Conservation (phyloP, 2,113 vertebrate species). For the Aptenodytes forsteri region DNA sequence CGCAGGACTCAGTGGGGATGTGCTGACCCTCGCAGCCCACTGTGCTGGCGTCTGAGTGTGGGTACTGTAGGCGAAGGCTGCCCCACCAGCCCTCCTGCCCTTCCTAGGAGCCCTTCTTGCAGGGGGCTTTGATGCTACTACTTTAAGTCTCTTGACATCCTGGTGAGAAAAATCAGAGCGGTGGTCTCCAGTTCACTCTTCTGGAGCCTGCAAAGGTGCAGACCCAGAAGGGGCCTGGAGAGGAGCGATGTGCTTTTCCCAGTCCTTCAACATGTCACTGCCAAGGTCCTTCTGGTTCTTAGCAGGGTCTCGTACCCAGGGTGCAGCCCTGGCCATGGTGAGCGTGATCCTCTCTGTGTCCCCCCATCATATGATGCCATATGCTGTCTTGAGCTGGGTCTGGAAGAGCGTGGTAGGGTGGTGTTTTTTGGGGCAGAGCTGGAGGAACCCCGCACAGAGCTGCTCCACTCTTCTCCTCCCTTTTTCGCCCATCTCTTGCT, state of each 20-base stretch:
- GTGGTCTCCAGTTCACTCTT: neutral
- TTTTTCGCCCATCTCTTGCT: neutral
- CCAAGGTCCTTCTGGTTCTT: neutral
- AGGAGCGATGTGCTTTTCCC: neutral
- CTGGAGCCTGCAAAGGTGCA: neutral
- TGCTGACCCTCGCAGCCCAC: neutral
- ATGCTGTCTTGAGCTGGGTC: neutral
- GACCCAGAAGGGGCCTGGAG: neutral
- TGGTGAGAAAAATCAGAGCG: neutral
- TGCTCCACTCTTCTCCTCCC: neutral
- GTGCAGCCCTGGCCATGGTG: neutral
- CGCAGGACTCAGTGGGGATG: neutral
- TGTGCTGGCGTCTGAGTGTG: rapidly evolving
- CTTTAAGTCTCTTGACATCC: neutral
- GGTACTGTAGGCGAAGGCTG: neutral
- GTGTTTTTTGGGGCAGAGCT: neutral
- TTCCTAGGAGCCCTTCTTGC: neutral
- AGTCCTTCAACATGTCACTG: neutral
- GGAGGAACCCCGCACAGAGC: neutral
- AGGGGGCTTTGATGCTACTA: neutral
- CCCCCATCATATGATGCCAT: rapidly evolving
- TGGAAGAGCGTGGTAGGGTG: neutral
- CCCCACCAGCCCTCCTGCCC: neutral
- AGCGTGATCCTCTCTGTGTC: neutral
- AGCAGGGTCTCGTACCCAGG: neutral